Evolutionary conservation across 37 sponge, comb jelly and placozoan species (phyloP), one percentile per base, ranked within the genome.

Genomic region (Diacarnus erythraeanus): DNA sequence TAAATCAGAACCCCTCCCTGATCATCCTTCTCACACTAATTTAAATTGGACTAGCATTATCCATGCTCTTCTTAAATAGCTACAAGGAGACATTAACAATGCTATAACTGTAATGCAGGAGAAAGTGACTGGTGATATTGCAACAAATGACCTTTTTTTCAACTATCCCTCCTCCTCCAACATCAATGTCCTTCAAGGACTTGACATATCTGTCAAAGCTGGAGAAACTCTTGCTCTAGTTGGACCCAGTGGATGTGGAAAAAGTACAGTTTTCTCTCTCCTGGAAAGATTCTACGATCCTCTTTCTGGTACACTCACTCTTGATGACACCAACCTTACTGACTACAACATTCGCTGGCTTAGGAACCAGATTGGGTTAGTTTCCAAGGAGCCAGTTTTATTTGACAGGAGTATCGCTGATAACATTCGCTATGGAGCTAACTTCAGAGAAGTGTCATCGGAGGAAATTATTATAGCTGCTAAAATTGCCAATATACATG

Each of bases 211-310:
- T 0, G 77, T 95, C 30, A 71, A 87, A 20, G 77, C 85, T 15
- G 98, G 98, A 18, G 82, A 97, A 72, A 95, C 93, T 1, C 74
- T 97, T 9, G 98, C 98, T 10, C 86, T 97, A 34, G 98, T 85
- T n/a, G n/a, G n/a, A n/a, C n/a, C n/a, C n/a, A n/a, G n/a, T n/a
- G n/a, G n/a, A n/a, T n/a, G n/a, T n/a, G 97, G 97, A 38, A 97
- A 97, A 83, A 95, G 96, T 64, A 97, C 97, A 21, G 79, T 91
- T 23, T 92, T 97, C 42, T 90, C 92, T 25, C 93, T 97, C 22
- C 64, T 94, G 26, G 90, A 95, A 78, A 71, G 97, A 30, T 94
- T 97, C 90, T 97, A 97, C 42, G 98, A 97, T 59, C 84, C 90
- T 9, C 34, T 61, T 1, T 60, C 57, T 34, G 94, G 87, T n/a